These are phyloP conservation scores for Metalampra italica DNA, from an alignment of 2,888 invertebrate species.

Conservation along the genomic window DNA sequence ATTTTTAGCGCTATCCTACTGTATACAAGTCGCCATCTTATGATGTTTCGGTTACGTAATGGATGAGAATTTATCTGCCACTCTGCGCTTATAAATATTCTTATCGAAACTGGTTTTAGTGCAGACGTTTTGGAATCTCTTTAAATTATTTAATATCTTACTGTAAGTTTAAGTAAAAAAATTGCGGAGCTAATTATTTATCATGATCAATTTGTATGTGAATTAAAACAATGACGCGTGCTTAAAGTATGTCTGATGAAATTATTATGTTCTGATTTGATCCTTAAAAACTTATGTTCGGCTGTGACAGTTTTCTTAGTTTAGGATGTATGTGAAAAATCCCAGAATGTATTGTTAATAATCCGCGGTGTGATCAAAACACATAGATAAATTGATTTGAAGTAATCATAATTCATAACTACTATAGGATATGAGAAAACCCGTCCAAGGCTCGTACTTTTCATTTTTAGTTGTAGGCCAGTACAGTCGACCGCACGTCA, in stretches of 20 bases:
- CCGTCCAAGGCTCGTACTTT: constrained; percentile 58
- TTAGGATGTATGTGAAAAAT: constrained; percentile 28
- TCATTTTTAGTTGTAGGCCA: constrained; percentile 33
- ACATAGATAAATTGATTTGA: too few species aligned
- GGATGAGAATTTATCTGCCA: too few species aligned
- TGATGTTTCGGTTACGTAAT: too few species aligned
- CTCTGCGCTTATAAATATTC: too few species aligned
- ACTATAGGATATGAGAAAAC: constrained; percentile 20
- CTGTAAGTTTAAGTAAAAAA: not conserved
- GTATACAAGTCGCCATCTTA: too few species aligned
- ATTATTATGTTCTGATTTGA: not conserved
- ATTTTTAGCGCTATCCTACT: too few species aligned
- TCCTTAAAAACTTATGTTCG: constrained; percentile 43
- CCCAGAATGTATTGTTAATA: not conserved
- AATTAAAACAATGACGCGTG: too few species aligned
- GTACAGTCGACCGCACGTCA: too few species aligned
- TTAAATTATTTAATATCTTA: not conserved
- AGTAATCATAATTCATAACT: not conserved
- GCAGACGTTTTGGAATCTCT: not conserved
- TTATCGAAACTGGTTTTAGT: too few species aligned
- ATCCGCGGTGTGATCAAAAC: too few species aligned
- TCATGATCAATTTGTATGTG: not conserved
- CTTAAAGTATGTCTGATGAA: not conserved
- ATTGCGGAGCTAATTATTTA: not conserved
- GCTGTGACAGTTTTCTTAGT: constrained; percentile 67